Evolutionary conservation across 2,888 invertebrate species (phyloP), one percentile per base, ranked within the genome.

Genomic region (Arrhopalites spinosus): DNA sequence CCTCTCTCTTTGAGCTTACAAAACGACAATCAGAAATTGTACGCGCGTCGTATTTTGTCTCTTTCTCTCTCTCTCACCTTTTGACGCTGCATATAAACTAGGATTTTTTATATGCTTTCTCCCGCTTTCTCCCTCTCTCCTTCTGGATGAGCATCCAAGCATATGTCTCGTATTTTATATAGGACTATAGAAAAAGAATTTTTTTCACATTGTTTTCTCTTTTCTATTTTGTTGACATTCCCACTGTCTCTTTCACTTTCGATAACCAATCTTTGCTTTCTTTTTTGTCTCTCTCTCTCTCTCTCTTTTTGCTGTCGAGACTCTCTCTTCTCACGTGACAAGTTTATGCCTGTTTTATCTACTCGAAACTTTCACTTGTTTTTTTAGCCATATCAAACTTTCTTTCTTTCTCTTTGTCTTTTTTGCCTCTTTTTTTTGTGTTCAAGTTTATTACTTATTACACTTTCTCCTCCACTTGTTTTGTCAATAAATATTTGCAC

Each of bases 211-310:
- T 50, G 15, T 50, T n/a, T 50, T 50, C 50, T 50, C 50, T 50
- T 50, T 50, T n/a, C 15, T 50, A 5, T 50, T n/a, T 36, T 50
- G 8, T 17, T 50, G 2, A 5, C 50, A 5, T 17, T 50, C n/a
- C n/a, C 15, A 5, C 50, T 50, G 2, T 3, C 15, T 50, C 50
- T 15, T 13, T 17, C 50, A n/a, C n/a, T 50, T 50, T 50, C 8
- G 50, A 50, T 50, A 50, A 50, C 50, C 50, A 50, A 50, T 50
- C 50, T 50, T 50, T 50, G 15, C 50, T n/a, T 50, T 50, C 15
- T 50, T 50, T 5, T 50, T 5, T 50, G 8, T 36, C 36, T 11
- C 36, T n/a, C n/a, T n/a, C n/a, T n/a, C n/a, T n/a, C n/a, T n/a
- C n/a, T n/a, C n/a, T n/a, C n/a, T n/a, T n/a, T n/a, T n/a, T n/a